Evolutionary conservation across 2,888 invertebrate species (phyloP), one percentile per base, ranked within the genome.

Genomic region (Pristionchus entomophagus): DNA sequence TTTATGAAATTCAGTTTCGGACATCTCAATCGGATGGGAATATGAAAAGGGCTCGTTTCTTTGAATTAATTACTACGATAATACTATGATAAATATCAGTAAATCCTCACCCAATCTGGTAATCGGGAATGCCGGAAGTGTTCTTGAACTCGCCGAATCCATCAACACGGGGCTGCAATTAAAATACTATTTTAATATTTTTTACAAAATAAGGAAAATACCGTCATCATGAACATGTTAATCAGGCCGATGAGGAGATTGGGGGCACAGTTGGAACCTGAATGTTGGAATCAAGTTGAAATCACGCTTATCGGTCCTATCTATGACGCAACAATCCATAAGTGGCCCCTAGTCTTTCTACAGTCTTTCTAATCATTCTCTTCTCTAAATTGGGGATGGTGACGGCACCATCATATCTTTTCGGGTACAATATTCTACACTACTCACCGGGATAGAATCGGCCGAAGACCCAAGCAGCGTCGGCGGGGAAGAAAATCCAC

Each of bases 181-280:
- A 38, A 26, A 29, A 77, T 26, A 77, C 3, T 41, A 5, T 41
- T 29, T 81, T 35, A 10, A n/a, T 38, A 35, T 69, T 38, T 29
- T 29, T 69, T 38, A 38, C 35, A 38, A 1, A 81, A 81, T 35
- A 53, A 22, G 1, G 22, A 51, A 49, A 80, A 6, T 29, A 83
- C 85, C 94, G 96, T 97, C 94, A 97, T 96, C 93, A 99, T 95
- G 92, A 99, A 97, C 97, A 93, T 93, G 88, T 92, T 93, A 88
- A 93, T 93, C 73, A 93, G 89, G 49, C 97, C 97, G 93, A 99
- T 98, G 87, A 99, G 95, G 94, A 99, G 97, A 0, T 97, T 97
- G 0, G 99, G 99, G 26, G 99, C 99, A 94, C 97, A 97, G 83
- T 94, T 94, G 0, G 96, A 87, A 45, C 92, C 92, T 73, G 26